Conservation (phyloP, 2,113 vertebrate genomes). For the Zosterops lateralis region DNA sequence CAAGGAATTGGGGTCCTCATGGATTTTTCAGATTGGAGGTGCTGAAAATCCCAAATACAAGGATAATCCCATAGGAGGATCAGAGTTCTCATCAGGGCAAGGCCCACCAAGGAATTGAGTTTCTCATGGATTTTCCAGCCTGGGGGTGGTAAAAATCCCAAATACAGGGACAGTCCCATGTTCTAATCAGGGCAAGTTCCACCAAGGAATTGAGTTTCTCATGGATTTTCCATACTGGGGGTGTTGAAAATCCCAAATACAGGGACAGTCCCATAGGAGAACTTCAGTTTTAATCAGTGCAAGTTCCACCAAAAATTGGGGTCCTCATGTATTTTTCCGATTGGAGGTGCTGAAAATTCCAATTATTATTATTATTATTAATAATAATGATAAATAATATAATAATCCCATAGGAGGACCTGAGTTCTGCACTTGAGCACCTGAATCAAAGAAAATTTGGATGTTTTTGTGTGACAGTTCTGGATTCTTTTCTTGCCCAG, state of each 20-base stretch:
- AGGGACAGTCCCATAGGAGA: too few relatives aligned
- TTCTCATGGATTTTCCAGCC: too few relatives aligned
- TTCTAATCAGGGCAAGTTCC: not conserved
- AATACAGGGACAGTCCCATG: too few relatives aligned
- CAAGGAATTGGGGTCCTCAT: not conserved
- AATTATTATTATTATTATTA: too few relatives aligned
- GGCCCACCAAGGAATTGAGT: too few relatives aligned
- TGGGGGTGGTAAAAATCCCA: too few relatives aligned
- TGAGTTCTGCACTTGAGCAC: not conserved
- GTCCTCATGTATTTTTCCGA: too few relatives aligned
- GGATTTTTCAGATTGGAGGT: not conserved
- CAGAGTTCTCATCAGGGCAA: not conserved
- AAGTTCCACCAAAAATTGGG: too few relatives aligned
- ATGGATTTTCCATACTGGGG: not conserved
- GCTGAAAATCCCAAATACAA: not conserved
- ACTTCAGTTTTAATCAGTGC: too few relatives aligned
- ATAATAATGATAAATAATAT: too few relatives aligned
- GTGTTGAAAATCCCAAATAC: not conserved
- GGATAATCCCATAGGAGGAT: not conserved
- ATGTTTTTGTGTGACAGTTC: not conserved
- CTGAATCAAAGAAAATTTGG: not conserved
- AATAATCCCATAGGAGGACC: fast-evolving
- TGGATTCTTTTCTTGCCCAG: too few relatives aligned
- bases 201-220: not conserved
- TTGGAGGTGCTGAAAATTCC: too few relatives aligned